Percentiles rank a stretch among this genome's conserved stretches.
Evolutionary conservation across 2,113 vertebrate species (phyloP).

Genomic region (Zosterops borbonicus): DNA sequence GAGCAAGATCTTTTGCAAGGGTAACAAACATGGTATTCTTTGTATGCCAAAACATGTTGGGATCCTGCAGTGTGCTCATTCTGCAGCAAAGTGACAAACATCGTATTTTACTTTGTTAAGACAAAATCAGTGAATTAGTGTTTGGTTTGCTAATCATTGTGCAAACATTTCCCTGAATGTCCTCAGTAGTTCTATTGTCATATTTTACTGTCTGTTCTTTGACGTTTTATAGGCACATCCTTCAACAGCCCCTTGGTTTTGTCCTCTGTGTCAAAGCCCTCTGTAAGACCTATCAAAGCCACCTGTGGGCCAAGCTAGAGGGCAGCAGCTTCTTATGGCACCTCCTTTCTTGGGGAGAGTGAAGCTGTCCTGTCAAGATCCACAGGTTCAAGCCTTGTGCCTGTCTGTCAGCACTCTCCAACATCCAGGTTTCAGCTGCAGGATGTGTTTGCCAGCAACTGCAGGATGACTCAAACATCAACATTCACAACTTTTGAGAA

Average conservation of each 20-base stretch:
- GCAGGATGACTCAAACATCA: neutral
- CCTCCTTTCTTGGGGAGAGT: neutral
- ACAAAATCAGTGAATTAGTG: neutral
- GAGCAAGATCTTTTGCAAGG: accelerated
- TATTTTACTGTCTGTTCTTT: neutral
- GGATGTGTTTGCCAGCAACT: neutral
- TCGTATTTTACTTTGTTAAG: neutral
- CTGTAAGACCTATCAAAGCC: neutral
- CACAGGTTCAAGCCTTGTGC: neutral
- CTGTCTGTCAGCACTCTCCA: neutral
- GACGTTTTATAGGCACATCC: neutral
- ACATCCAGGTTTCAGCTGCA: neutral
- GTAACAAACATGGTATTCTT: neutral
- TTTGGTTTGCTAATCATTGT: neutral
- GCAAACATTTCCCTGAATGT: neutral
- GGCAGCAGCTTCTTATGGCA: neutral
- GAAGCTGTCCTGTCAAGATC: neutral
- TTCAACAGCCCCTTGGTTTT: neutral
- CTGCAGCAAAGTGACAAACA: neutral
- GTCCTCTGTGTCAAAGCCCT: neutral
- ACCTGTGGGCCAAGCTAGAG: neutral
- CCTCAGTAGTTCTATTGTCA: neutral
- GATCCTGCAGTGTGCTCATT: neutral
- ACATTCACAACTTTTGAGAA: neutral
- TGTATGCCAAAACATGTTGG: neutral